Evolutionary conservation across 2,797 vertebrate genomes (phyloP), one percentile per base, ranked within the genome.

Genomic region (Setipinna tenuifilis): DNA sequence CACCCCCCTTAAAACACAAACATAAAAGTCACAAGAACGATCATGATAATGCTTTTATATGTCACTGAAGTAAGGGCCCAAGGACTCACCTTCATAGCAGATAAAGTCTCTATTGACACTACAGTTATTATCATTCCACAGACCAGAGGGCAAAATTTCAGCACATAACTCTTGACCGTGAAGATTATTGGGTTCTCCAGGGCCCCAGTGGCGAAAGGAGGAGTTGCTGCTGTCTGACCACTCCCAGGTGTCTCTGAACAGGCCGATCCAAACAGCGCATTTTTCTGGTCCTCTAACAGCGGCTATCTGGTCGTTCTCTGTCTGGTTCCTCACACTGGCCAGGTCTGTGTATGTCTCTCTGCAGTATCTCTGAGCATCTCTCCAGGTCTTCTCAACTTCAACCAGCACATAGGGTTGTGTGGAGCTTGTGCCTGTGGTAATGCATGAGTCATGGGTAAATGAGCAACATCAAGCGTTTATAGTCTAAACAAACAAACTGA

Each of bases 181-280:
- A 9, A 54, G 0, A 54, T 54, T 54, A 31, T 85, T 21, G 2
- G 83, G 68, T 21, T 87, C 9, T 1, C 0, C 0, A n/a, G 1
- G 21, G 14, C 0, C 14, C 50, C 50, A 54, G 50, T 54, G 50
- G 50, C 50, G 50, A 54, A 54, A 54, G 50, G 81, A 31, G 28
- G 83, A 90, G 46, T 14, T 84, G 25, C 59, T 84, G 28, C 86
- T 28, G 50, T 89, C 88, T 35, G 85, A 88, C 89, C 89, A 88
- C 61, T 48, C 54, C 88, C 88, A 89, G 23, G 21, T 4, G 54
- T 87, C 44, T 5, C 9, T 11, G 46, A 58, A 54, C 61, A 90
- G 81, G 68, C 86, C 83, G 3, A 87, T 87, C 86, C 86, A 54
- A 7, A 54, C 50, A 54, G 7, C 2, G 35, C 35, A 3, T 3